Base-by-base conservation (phyloP, 2,888 invertebrate genomes). In the Aricia artaxerxes region DNA sequence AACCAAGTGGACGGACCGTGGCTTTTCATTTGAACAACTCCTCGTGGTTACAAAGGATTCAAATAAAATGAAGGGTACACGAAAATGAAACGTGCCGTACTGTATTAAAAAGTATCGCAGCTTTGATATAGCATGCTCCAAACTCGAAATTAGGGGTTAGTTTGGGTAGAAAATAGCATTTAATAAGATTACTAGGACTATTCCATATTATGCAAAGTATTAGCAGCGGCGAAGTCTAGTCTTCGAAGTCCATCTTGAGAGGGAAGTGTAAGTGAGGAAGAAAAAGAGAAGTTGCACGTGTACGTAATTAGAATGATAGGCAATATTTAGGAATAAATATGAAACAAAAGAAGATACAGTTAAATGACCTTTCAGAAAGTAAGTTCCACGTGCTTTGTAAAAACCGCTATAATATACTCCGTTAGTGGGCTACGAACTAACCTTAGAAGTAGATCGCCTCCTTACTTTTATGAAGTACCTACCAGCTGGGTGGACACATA, bases 11-110 rank as follows among this genome's bases (percentile, higher is more conserved):
- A 78, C 81, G 73, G 77, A 35, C 44, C 78, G 57, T n/a, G 81
- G 78, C 82, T 80, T 83, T 82, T 83, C 82, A 83, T 83, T 82
- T 83, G 82, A 79, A 80, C 76, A 76, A 76, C 76, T 81, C 81
- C 81, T 80, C 81, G 78, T 79, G 78, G 76, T 79, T 79, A 80
- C 80, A 80, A 81, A 78, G 81, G 81, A 82, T 81, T 82, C 80
- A 81, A 82, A 82, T 81, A 81, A 82, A 82, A 82, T 81, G 77
- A 80, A 78, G 73, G 79, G 77, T 61, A 40, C 16, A 40, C 69
- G 73, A 49, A n/a, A 72, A 35, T 64, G 78, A 64, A 78, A 49
- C 31, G 44, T 44, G 78, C 44, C 44, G 44, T 64, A 24, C 44
- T 31, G 69, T 49, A 73, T 73, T 73, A 73, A 73, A 73, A 73